Evolutionary conservation across 92 coral and sea anemone genomes (phyloP).

Genomic region (Parazoanthus darwini): DNA sequence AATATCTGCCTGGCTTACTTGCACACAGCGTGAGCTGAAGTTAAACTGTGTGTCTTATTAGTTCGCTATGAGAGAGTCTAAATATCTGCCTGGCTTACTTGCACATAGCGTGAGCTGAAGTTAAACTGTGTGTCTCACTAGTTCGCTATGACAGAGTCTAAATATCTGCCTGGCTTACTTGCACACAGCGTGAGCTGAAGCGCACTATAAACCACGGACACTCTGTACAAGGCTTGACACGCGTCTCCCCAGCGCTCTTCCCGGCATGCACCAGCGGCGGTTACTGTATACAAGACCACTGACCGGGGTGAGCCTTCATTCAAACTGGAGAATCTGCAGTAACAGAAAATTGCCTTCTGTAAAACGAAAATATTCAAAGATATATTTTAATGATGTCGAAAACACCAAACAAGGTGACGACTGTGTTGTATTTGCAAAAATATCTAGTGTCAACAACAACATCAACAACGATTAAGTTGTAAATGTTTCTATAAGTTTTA

Average conservation of each 20-base stretch:
- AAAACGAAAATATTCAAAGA: neutral
- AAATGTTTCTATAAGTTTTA: too few species aligned
- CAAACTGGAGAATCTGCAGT: constrained; percentile 69
- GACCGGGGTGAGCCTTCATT: constrained; percentile 75
- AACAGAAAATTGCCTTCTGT: neutral
- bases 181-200: constrained; percentile 71
- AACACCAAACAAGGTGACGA: neutral
- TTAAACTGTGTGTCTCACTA: too few species aligned
- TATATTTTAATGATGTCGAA: neutral
- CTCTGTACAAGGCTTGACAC: constrained; percentile 87
- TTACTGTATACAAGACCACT: constrained; percentile 67
- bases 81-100: constrained; percentile 42
- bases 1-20: too few species aligned
- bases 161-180: constrained; percentile 46
- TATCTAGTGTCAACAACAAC: neutral
- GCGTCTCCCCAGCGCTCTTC: constrained; percentile 92
- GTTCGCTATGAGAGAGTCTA: too few species aligned
- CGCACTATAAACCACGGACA: constrained; percentile 82
- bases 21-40: too few species aligned
- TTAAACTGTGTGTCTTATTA: too few species aligned
- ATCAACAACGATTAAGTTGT: too few species aligned
- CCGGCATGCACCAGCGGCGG: constrained; percentile 81
- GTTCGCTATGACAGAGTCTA: neutral
- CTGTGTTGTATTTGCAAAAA: too few species aligned
- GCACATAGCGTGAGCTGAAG: constrained; percentile 70